phyloP scores from a whole-genome alignment of 1,140 invertebrate species.

The Drosophila orosa region DNA sequence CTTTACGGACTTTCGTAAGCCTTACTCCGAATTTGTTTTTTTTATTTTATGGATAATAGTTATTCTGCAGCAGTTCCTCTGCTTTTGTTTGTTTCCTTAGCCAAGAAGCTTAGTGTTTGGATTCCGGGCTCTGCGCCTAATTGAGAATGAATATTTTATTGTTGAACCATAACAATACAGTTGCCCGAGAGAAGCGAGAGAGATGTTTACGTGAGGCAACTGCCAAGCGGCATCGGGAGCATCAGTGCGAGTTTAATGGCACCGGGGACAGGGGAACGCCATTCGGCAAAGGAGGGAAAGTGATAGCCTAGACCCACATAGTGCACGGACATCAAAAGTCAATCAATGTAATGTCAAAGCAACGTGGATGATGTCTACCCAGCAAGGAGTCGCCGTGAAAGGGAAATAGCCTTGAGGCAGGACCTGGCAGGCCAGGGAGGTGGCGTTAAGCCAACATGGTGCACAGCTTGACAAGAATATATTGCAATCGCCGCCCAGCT shows the following conservation, averaged over 20 bases:
- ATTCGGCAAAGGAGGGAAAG: constrained; percentile 3
- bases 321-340: constrained; percentile 45
- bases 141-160: constrained; percentile 55
- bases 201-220: constrained; percentile 43
- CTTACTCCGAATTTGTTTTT: neutral
- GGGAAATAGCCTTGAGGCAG: constrained; percentile 6
- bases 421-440: neutral
- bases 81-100: neutral
- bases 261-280: neutral
- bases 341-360: constrained; percentile 63
- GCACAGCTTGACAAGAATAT: constrained; percentile 57
- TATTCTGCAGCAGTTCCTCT: too few relatives aligned
- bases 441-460: constrained; percentile 22
- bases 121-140: constrained; percentile 15
- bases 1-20: too few relatives aligned
- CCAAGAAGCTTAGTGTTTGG: constrained; percentile 3
- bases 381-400: constrained; percentile 17
- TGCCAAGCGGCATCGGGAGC: constrained; percentile 23
- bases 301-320: constrained; percentile 35
- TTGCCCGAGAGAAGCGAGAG: constrained; percentile 5
- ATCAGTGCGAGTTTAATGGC: constrained; percentile 1
- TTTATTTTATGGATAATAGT: too few relatives aligned
- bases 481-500: constrained; percentile 44
- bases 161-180: constrained; percentile 34
- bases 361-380: constrained; percentile 36